phyloP scores from a whole-genome alignment of 2,797 vertebrate genomes.

The Rhinogobio ventralis region DNA sequence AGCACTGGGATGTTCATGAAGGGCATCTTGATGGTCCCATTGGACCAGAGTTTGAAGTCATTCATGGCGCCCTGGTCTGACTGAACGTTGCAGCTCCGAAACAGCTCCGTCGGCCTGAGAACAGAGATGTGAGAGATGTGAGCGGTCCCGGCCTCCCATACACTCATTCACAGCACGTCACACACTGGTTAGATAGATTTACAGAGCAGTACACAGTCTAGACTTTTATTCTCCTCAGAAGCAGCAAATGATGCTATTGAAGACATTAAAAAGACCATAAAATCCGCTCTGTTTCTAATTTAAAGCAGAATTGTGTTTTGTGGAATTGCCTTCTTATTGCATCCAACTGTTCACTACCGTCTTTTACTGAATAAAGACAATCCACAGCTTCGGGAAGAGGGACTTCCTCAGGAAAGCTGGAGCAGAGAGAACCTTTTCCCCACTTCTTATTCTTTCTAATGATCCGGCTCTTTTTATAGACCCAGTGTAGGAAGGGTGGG shows the following conservation, averaged over 20 bases:
- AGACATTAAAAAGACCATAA: neutral
- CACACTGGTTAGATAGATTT: neutral
- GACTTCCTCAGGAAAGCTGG: slow-evolving; percentile 50
- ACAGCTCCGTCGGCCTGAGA: slow-evolving; percentile 93
- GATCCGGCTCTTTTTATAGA: slow-evolving; percentile 59
- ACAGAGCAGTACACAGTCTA: neutral
- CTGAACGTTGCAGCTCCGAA: slow-evolving; percentile 95
- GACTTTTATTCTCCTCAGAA: neutral
- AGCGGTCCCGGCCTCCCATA: neutral
- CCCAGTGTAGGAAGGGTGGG: slow-evolving; percentile 39
- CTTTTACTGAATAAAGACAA: neutral
- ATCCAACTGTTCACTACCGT: neutral
- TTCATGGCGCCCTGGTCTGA: slow-evolving; percentile 98
- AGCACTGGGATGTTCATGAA: slow-evolving; percentile 97
- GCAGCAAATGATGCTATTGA: neutral
- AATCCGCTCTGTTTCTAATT: neutral
- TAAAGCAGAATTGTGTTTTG: neutral
- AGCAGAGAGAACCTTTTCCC: neutral
- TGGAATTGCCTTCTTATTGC: neutral
- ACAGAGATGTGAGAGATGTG: neutral
- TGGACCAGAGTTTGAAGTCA: slow-evolving; percentile 98
- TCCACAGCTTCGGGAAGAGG: neutral
- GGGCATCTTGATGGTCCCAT: slow-evolving; percentile 97
- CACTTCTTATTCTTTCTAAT: slow-evolving; percentile 31
- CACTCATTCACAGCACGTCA: neutral